These are phyloP conservation scores for Oopsacas minuta DNA, from an alignment of 37 sponge, comb jelly and placozoan species.

Conservation along the genomic window DNA sequence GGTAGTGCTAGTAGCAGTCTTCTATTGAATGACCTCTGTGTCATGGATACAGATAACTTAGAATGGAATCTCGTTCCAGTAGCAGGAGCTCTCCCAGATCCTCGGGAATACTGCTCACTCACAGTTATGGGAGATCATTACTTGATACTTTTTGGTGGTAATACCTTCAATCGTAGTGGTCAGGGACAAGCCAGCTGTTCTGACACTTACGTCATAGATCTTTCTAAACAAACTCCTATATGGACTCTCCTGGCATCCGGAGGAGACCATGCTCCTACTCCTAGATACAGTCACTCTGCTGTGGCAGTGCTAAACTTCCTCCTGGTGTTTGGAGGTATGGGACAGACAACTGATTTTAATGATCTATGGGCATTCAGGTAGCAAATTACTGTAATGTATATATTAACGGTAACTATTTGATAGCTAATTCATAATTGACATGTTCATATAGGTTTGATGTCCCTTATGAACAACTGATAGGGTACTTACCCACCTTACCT, in stretches of 20 bases:
- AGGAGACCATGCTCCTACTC: not conserved
- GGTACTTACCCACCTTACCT: not conserved
- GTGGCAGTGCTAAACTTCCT: slow-evolving; percentile 3
- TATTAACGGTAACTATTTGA: too few relatives aligned
- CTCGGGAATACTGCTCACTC: not conserved
- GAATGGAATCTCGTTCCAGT: slow-evolving; percentile 4
- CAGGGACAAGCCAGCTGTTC: not conserved
- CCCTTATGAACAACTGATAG: not conserved
- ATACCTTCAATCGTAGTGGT: not conserved
- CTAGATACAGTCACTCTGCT: slow-evolving; percentile 10
- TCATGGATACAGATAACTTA: not conserved
- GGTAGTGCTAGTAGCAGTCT: slow-evolving; percentile 11
- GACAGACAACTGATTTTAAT: not conserved
- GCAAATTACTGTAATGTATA: too few relatives aligned
- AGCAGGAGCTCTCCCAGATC: not conserved
- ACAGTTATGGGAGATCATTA: not conserved
- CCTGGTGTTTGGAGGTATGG: slow-evolving; percentile 6
- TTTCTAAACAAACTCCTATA: not conserved
- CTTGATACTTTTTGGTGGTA: not conserved
- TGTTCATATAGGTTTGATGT: not conserved
- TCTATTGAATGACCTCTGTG: not conserved
- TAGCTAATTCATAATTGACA: too few relatives aligned
- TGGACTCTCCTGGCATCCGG: not conserved
- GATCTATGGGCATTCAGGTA: slow-evolving; percentile 1
- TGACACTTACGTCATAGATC: not conserved